Conservation (phyloP, 2,888 invertebrate species). For the Protonemura montana region DNA sequence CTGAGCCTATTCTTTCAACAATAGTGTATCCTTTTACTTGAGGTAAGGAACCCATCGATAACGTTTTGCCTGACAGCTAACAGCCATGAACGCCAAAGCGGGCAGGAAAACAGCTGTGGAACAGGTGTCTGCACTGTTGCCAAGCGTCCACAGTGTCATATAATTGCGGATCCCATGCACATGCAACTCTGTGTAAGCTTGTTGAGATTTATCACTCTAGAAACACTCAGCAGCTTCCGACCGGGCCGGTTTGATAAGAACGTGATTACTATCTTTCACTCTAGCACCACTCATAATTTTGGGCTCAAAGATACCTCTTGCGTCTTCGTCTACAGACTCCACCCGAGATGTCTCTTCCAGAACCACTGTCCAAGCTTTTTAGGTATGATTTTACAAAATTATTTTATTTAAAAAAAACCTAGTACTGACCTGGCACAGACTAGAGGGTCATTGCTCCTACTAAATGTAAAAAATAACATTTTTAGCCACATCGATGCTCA, state of each 20-base stretch:
- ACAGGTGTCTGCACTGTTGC: neutral
- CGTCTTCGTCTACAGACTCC: neutral
- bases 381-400: neutral
- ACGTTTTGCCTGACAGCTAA: neutral
- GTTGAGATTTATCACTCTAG: neutral
- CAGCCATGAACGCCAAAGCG: too few species aligned
- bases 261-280: neutral
- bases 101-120: neutral
- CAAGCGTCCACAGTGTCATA: neutral
- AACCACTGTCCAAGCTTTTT: neutral
- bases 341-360: constrained; percentile 12
- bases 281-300: neutral
- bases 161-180: neutral
- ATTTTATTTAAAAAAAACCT: neutral
- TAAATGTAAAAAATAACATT: neutral
- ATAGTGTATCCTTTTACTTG: constrained; percentile 74
- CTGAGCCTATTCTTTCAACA: constrained; percentile 78
- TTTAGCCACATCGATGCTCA: constrained; percentile 80
- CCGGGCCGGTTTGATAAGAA: neutral
- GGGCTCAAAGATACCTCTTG: neutral
- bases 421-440: neutral
- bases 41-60: constrained; percentile 54
- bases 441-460: neutral
- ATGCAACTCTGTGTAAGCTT: neutral
- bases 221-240: neutral